Conservation (phyloP, 2,888 invertebrate genomes). For the Myopa tessellatipennis region DNA sequence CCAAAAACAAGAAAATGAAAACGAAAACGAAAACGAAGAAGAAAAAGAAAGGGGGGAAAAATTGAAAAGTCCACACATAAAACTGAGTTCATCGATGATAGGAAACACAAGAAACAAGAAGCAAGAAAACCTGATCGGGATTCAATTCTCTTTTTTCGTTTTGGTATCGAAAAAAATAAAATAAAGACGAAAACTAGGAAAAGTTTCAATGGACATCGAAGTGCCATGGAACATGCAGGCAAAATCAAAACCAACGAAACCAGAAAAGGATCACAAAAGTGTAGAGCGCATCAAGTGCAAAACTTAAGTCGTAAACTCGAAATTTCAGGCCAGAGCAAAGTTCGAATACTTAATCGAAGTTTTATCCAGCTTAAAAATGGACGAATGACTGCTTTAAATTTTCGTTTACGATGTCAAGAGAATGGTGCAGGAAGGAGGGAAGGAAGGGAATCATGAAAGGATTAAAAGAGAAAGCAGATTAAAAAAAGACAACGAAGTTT, state of each 20-base stretch:
- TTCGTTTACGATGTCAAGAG: background rate
- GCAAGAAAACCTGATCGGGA: background rate
- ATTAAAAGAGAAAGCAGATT: background rate
- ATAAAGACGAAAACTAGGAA: constrained; percentile 9
- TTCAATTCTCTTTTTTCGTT: background rate
- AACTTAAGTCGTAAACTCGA: constrained; percentile 26
- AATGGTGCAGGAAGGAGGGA: background rate
- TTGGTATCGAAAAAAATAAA: background rate
- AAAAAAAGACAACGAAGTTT: background rate
- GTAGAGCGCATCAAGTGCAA: constrained; percentile 11
- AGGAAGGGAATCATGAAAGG: background rate
- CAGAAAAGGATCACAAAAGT: constrained; percentile 1
- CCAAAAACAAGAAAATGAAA: too few species aligned
- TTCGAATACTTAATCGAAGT: constrained; percentile 18
- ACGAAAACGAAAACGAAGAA: too few species aligned
- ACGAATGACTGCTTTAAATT: background rate
- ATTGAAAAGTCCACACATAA: background rate
- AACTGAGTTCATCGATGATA: background rate
- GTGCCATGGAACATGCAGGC: background rate
- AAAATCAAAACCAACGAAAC: background rate
- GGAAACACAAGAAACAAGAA: background rate
- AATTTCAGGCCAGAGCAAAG: constrained; percentile 11
- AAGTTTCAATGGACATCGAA: constrained; percentile 17
- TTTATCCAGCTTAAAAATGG: constrained; percentile 20
- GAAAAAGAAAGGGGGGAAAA: too few species aligned